Base-by-base conservation (phyloP, 1,140 invertebrate species). In the Drosophila bifasciata region DNA sequence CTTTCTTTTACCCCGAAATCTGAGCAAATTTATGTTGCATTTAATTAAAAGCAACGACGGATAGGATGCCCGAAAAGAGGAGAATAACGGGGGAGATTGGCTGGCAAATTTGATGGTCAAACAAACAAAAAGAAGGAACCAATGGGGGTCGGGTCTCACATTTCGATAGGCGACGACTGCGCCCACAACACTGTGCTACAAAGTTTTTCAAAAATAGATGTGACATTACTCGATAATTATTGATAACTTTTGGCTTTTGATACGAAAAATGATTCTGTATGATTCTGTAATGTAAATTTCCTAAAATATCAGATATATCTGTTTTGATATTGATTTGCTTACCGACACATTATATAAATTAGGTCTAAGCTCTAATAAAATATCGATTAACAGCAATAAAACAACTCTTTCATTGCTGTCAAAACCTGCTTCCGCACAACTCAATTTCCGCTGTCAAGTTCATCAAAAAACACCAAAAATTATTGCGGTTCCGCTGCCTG, bases 1-100 rank as follows among this genome's bases (percentile, higher is more conserved):
- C 17, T 15, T 4, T 45, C 9, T 64, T 62, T 51, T 7, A n/a
- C 21, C 48, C 21, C 48, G 45, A 74, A 74, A 74, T 74, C 39
- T 74, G 70, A 61, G 59, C 64, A 51, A 74, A 74, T 74, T 74
- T 74, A 74, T 74, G 69, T 64, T 74, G 69, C 70, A 74, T 74
- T 74, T 74, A 74, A 74, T 74, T 74, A 74, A 74, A 74, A 74
- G 63, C 50, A 46, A 67, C 40, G 46, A 56, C 23, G 66, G 43
- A 40, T 53, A 41, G 58, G 36, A 39, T 8, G 16, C 28, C 3
- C 11, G 11, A 5, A 4, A 5, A 36, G n/a, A 13, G 32, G 23
- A 6, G 44, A 15, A 16, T 16, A 28, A 16, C 16, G 56, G 39
- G 28, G 58, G 13, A 51, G 36, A 57, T 45, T 74, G 63, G 40